phyloP scores from a whole-genome alignment of 2,113 vertebrate genomes.

The Xenotilapia flavipinnis region DNA sequence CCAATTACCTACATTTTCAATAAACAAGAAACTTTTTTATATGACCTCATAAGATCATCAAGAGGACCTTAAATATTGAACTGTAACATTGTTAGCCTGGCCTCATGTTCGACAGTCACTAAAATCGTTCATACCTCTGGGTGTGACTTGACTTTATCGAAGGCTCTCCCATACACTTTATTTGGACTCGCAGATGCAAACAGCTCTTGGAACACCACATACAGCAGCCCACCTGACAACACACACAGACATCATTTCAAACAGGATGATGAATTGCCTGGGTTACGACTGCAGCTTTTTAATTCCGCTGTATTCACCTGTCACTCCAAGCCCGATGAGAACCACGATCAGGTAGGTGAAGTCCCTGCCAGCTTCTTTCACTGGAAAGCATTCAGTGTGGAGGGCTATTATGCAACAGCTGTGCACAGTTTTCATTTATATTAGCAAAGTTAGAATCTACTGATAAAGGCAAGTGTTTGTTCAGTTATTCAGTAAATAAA shows the following conservation, averaged over 20 bases:
- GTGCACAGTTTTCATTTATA: not conserved
- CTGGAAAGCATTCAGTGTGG: slow-evolving; percentile 65
- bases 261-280: not conserved
- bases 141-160: slow-evolving; percentile 83
- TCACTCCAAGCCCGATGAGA: slow-evolving; percentile 83
- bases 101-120: not conserved
- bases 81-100: not conserved
- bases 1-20: slow-evolving; percentile 75
- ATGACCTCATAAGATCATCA: not conserved
- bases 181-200: slow-evolving; percentile 91
- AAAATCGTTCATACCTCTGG: slow-evolving; percentile 77
- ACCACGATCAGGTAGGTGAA: slow-evolving; percentile 88
- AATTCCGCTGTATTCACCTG: slow-evolving; percentile 71
- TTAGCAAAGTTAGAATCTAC: not conserved
- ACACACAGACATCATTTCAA: not conserved
- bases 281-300: not conserved
- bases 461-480: not conserved
- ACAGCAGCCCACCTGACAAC: slow-evolving; percentile 83
- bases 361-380: slow-evolving; percentile 89
- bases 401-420: not conserved
- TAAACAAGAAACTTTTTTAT: not conserved
- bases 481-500: not conserved
- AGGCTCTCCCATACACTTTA: slow-evolving; percentile 87
- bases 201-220: slow-evolving; percentile 89
- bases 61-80: not conserved